Conservation (phyloP, 35 echinoderm and acorn worm genomes). For the Chiridota heheva region DNA sequence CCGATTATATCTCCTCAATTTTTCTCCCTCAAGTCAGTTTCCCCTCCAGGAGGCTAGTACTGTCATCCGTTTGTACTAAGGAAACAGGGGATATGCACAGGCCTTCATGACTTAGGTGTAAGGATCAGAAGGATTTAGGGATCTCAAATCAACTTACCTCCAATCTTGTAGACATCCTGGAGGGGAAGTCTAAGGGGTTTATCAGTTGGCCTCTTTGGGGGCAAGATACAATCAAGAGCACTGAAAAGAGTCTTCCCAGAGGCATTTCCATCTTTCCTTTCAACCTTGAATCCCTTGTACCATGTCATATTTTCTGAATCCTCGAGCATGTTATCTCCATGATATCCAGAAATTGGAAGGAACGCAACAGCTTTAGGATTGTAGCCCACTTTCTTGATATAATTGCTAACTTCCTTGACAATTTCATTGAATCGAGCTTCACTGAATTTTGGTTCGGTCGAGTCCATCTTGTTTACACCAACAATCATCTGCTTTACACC, state of each 20-base stretch:
- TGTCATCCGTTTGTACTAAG: no score
- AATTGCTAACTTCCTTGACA: slow-evolving; percentile 66
- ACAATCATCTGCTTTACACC: slow-evolving; percentile 98
- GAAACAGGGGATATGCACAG: no score
- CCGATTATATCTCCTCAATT: no score
- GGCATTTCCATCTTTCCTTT: slow-evolving; percentile 56
- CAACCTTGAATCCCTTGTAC: slow-evolving; percentile 82
- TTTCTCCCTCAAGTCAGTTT: no score
- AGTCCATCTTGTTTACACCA: slow-evolving; percentile 96
- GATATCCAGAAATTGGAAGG: slow-evolving; percentile 84
- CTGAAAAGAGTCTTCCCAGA: slow-evolving; percentile 69
- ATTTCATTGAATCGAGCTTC: slow-evolving; percentile 78
- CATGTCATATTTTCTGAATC: slow-evolving; percentile 62
- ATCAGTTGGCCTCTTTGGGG: slow-evolving; percentile 68
- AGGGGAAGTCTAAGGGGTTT: slow-evolving; percentile 88
- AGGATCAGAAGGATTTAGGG: no score
- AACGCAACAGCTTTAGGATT: slow-evolving; percentile 71
- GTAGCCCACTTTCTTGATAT: slow-evolving; percentile 97
- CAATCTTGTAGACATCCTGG: slow-evolving; percentile 99
- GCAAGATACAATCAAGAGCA: slow-evolving; percentile 66
- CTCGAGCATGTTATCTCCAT: slow-evolving; percentile 95
- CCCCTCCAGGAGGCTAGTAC: no score
- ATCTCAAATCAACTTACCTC: slow-evolving; percentile 75
- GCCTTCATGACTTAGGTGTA: no score
- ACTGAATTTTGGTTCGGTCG: slow-evolving; percentile 68